Evolutionary conservation across 2,888 invertebrate genomes (phyloP).

Genomic region (Euclidia mi): DNA sequence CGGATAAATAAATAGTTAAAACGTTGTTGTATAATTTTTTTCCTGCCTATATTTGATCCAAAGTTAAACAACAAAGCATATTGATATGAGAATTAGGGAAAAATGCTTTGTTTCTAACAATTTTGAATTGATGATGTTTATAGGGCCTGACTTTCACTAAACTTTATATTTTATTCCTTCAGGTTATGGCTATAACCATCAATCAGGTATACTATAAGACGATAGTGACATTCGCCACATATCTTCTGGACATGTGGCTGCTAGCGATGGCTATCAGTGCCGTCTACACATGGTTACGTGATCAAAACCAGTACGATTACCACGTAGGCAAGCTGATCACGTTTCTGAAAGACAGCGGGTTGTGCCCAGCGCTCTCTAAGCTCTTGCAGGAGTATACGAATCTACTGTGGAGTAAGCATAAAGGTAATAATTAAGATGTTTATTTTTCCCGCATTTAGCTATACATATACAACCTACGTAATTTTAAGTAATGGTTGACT

Average conservation of each 20-base stretch:
- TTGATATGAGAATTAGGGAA: too few relatives aligned
- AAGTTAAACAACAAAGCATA: too few relatives aligned
- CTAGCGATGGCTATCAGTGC: constrained; percentile 67
- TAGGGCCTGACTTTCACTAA: too few relatives aligned
- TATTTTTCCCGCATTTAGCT: too few relatives aligned
- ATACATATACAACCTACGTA: too few relatives aligned
- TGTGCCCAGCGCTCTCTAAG: constrained; percentile 63
- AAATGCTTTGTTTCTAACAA: too few relatives aligned
- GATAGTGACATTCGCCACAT: constrained; percentile 59
- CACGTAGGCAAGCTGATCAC: constrained; percentile 63
- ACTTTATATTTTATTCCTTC: neutral
- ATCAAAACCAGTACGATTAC: constrained; percentile 73
- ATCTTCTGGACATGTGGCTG: constrained; percentile 70
- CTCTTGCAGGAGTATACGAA: constrained; percentile 67
- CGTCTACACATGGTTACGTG: constrained; percentile 67
- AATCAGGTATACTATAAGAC: constrained; percentile 71
- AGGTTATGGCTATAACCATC: constrained; percentile 66
- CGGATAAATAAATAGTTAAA: too few relatives aligned
- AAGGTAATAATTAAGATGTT: constrained; percentile 65
- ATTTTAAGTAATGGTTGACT: too few relatives aligned
- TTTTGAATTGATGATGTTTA: too few relatives aligned
- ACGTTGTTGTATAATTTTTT: too few relatives aligned
- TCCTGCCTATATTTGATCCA: too few relatives aligned
- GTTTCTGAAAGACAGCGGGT: constrained; percentile 66
- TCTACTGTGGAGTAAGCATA: constrained; percentile 75